phyloP scores from a whole-genome alignment of 2,113 vertebrate species.

The Polypterus senegalus region DNA sequence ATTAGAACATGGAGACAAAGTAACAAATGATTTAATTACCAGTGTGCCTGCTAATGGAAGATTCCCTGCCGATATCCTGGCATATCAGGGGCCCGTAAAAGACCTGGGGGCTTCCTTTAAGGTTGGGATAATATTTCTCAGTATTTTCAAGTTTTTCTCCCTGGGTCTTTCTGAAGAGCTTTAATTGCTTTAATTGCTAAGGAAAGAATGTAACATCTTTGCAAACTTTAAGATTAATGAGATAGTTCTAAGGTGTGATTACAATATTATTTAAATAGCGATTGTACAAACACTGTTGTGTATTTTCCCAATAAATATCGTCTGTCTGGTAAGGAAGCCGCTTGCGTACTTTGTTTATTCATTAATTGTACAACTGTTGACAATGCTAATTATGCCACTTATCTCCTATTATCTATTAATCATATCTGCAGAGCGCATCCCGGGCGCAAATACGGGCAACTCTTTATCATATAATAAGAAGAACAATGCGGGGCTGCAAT shows the following conservation, averaged over 20 bases:
- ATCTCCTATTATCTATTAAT: too few species aligned
- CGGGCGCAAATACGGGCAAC: too few species aligned
- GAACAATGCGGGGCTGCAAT: too few species aligned
- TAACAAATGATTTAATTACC: constrained; percentile 78
- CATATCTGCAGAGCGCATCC: too few species aligned
- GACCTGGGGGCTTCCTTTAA: constrained; percentile 72
- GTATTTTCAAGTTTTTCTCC: constrained; percentile 66
- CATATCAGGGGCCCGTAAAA: constrained; percentile 66
- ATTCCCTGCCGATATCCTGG: constrained; percentile 70
- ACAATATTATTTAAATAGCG: background rate
- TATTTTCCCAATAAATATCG: constrained; percentile 5
- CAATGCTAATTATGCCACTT: too few species aligned
- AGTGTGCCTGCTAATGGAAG: constrained; percentile 73
- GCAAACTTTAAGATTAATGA: constrained; percentile 57
- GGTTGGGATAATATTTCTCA: constrained; percentile 75
- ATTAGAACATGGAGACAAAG: constrained; percentile 70
- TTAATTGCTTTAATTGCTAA: constrained; percentile 69
- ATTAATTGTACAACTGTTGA: background rate
- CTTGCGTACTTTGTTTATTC: background rate
- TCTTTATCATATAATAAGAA: too few species aligned
- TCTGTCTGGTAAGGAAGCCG: background rate
- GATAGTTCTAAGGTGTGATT: background rate
- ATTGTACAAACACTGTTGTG: constrained; percentile 1
- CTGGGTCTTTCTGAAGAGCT: constrained; percentile 58
- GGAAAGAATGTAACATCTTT: constrained; percentile 55